A percentile compares a stretch with the other conserved stretches of the same genome.
phyloP scores from a whole-genome alignment of 2,797 vertebrate genomes.

The Petrocephalus schoutedeni region DNA sequence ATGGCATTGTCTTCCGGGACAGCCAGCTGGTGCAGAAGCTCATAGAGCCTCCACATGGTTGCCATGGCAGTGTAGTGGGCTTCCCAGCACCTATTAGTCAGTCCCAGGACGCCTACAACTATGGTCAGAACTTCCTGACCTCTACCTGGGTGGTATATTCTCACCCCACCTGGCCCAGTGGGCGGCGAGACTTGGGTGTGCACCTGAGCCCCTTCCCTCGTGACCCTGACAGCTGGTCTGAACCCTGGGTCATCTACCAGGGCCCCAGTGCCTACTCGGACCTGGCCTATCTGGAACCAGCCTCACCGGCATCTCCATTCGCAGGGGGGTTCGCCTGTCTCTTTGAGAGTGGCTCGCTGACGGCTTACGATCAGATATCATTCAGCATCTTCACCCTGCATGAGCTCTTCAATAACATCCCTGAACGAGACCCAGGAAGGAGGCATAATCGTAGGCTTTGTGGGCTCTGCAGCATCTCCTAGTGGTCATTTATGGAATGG shows the following conservation, averaged over 20 bases:
- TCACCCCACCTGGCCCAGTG: conserved; percentile 74
- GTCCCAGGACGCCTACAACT: background rate
- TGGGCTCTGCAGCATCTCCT: conserved; percentile 27
- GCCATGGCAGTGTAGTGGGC: conserved; percentile 84
- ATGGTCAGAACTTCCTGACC: conserved; percentile 57
- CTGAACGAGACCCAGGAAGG: conserved; percentile 26
- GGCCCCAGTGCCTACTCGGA: conserved; percentile 93
- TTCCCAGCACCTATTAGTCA: conserved; percentile 67
- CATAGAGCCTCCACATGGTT: conserved; percentile 77
- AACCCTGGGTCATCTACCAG: conserved; percentile 88
- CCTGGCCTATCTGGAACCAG: conserved; percentile 73
- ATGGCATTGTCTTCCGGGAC: conserved; percentile 71
- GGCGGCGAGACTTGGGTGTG: conserved; percentile 75
- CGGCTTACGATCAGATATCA: conserved; percentile 83
- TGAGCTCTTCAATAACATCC: conserved; percentile 80
- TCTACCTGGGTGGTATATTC: conserved; percentile 86
- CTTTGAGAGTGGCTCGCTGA: conserved; percentile 75
- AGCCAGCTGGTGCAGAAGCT: conserved; percentile 80
- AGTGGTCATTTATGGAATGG: background rate
- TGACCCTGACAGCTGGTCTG: conserved; percentile 79
- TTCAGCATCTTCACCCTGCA: conserved; percentile 83
- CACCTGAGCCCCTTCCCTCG: conserved; percentile 78
- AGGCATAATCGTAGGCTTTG: conserved; percentile 21
- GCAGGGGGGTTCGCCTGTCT: conserved; percentile 77
- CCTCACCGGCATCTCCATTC: conserved; percentile 39